phyloP scores from a whole-genome alignment of 2,797 vertebrate genomes.

The Lithobates sylvaticus region DNA sequence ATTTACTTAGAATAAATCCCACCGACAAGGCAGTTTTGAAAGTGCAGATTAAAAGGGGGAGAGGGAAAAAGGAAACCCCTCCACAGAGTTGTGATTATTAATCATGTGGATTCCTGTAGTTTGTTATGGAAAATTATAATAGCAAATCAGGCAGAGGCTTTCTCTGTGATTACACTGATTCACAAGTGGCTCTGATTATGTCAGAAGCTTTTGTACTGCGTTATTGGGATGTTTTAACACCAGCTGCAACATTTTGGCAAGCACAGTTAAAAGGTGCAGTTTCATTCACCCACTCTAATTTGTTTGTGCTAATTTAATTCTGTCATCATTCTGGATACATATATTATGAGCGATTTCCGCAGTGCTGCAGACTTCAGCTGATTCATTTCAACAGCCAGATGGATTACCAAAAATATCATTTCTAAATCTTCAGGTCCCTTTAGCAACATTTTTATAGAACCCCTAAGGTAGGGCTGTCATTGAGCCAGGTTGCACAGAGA shows the following conservation, averaged over 20 bases:
- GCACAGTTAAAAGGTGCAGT: slow-evolving; percentile 44
- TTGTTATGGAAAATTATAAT: slow-evolving; percentile 77
- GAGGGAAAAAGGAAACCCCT: slow-evolving; percentile 43
- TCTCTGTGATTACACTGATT: slow-evolving; percentile 76
- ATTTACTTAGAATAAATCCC: slow-evolving; percentile 77
- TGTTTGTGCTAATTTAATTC: slow-evolving; percentile 57
- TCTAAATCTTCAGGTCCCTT: background rate
- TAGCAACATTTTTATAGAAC: background rate
- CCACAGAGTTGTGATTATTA: slow-evolving; percentile 69
- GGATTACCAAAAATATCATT: background rate
- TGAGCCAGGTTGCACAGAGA: background rate
- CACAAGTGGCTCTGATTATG: slow-evolving; percentile 67
- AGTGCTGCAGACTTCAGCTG: background rate
- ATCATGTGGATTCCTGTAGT: slow-evolving; percentile 72
- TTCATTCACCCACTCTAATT: slow-evolving; percentile 45
- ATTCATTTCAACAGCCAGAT: background rate
- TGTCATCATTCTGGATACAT: slow-evolving; percentile 45
- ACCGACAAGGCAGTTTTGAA: slow-evolving; percentile 67
- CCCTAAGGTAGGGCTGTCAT: background rate
- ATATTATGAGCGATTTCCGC: slow-evolving; percentile 25
- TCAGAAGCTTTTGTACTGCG: slow-evolving; percentile 44
- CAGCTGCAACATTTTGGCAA: slow-evolving; percentile 55
- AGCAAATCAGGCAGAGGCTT: slow-evolving; percentile 76
- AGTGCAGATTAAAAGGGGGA: slow-evolving; percentile 67
- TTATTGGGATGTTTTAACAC: slow-evolving; percentile 48